Evolutionary conservation across 1,140 invertebrate species (phyloP), one percentile per base, ranked within the genome.

Genomic region (Dryas iulia): DNA sequence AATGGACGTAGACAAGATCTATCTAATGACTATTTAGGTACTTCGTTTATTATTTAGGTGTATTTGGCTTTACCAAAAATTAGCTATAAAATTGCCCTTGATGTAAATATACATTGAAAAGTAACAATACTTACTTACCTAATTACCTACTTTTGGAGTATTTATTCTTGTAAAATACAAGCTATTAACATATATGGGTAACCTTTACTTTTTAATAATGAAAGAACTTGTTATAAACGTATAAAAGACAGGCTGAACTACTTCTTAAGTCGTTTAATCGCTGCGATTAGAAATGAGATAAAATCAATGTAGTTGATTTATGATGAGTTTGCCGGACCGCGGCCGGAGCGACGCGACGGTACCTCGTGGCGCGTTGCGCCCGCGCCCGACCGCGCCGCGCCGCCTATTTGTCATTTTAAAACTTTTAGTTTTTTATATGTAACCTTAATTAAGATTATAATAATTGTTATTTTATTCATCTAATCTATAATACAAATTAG

Each of bases 231-330:
- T 47, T 53, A 47, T 47, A 30, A 56, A 64, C 24, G 56, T 52
- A 66, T 66, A 35, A 59, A 66, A 66, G 31, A 64, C 52, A 30
- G 8, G 28, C 66, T 69, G 66, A 56, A 63, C 57, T 70, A 70
- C 64, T 70, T 60, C 54, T 54, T 56, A 59, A 70, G 65, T 60
- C 25, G 62, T 66, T 68, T 74, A 74, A 74, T 74, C 57, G 62
- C 18, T 18, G 60, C 28, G 71, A 76, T 78, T 78, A 76, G 76
- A 75, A 73, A 73, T 24, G 64, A 73, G 76, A 78, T 78, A 76
- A 71, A 68, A 78, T 78, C 76, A 65, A 63, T 30, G 57, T 69
- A 71, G 59, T 73, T 78, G 73, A 78, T 78, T 76, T 76, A 78
- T 76, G 72, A 73, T 69, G 71, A 77, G 73, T 47, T 18, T 12